Base-by-base conservation (phyloP, 2,797 vertebrate species). In the Pseudomugil gertrudae region DNA sequence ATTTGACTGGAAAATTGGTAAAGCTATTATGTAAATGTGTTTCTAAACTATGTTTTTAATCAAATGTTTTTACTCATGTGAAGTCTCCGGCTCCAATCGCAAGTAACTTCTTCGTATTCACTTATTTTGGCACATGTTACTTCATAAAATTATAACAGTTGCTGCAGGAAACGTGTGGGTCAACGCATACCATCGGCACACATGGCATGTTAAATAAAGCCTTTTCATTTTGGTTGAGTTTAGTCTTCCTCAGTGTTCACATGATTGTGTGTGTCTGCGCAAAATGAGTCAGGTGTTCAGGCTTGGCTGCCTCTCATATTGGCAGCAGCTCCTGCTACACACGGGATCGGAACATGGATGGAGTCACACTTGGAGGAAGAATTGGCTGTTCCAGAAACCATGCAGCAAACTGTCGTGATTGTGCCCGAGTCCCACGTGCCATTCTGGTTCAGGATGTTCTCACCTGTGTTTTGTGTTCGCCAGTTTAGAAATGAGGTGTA, bases 401-500 rank as follows among this genome's bases (percentile, higher is more conserved):
- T 11, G 73, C 64, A 29, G 60, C 70, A 56, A 62, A 71, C 43
- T 47, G 69, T 75, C 67, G 4, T 78, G 72, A 54, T 59, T 70
- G 66, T 83, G 67, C 66, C 71, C 60, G 76, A 75, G 65, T 70
- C 79, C 75, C 66, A 40, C 33, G 57, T 35, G 0, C 51, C 55
- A 52, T 52, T 80, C 68, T 83, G 85, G 80, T 85, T 74, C 62
- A 15, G 2, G 58, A 56, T 57, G 57, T 36, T 64, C 69, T 87
- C 85, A 80, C 76, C 76, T 85, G 79, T 27, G 54, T 66, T 81
- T 67, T 27, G 10, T 40, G 32, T 45, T 52, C 82, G 79, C 79
- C 80, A 85, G 17, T 76, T 82, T 81, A 58, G 63, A 84, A 84
- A 85, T 76, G 19, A 60, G 59, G 66, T 62, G 71, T 56, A 55